These are phyloP conservation scores for Neoniphon sammara DNA, from an alignment of 2,797 vertebrate species.

Conservation along the genomic window DNA sequence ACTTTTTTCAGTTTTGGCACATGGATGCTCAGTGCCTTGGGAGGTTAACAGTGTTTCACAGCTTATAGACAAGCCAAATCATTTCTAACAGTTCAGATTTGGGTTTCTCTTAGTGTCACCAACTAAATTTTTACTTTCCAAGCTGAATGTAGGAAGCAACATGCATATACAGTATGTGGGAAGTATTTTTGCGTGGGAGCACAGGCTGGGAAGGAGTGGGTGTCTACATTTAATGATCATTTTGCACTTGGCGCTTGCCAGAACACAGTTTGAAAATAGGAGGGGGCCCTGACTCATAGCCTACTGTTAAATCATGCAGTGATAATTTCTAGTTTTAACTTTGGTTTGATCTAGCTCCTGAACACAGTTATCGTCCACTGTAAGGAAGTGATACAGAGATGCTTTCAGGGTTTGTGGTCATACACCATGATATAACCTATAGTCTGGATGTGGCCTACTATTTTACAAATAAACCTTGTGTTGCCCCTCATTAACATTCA, in stretches of 20 bases:
- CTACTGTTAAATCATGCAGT: slow-evolving; percentile 18
- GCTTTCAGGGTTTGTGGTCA: slow-evolving; percentile 26
- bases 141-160: slow-evolving; percentile 20
- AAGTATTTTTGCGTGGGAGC: slow-evolving; percentile 40
- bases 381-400: slow-evolving; percentile 32
- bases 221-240: slow-evolving; percentile 44
- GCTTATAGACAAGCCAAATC: neutral
- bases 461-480: no score
- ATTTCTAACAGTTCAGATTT: slow-evolving; percentile 14
- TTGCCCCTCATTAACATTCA: no score
- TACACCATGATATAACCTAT: neutral
- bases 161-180: slow-evolving; percentile 21
- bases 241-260: slow-evolving; percentile 53
- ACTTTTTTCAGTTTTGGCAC: slow-evolving; percentile 38
- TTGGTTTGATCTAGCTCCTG: slow-evolving; percentile 9
- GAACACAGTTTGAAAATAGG: slow-evolving; percentile 13
- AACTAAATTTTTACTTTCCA: slow-evolving; percentile 14
- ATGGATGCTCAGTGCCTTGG: neutral
- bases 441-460: no score
- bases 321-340: slow-evolving; percentile 33
- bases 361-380: neutral
- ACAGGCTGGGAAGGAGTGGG: slow-evolving; percentile 29
- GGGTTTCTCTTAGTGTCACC: slow-evolving; percentile 11
- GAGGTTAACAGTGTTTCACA: slow-evolving; percentile 27
- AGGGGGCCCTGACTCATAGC: slow-evolving; percentile 20